phyloP scores from a whole-genome alignment of 2,888 invertebrate species.

The Cacoxenus indagator region DNA sequence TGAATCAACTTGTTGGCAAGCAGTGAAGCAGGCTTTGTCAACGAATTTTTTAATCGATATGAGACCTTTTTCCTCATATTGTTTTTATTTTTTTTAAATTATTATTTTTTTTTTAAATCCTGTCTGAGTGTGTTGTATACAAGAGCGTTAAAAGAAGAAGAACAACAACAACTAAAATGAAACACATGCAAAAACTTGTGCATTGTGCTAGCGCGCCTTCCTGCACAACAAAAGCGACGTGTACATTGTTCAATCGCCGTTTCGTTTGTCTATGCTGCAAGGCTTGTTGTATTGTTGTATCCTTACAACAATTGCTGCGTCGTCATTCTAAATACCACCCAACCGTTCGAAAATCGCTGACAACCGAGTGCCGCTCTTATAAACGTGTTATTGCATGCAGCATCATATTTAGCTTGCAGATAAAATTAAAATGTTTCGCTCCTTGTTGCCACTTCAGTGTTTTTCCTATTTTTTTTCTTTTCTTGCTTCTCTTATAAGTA shows the following conservation, averaged over 20 bases:
- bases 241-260: not conserved
- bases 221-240: not conserved
- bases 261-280: not conserved
- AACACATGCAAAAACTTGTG: slow-evolving; percentile 41
- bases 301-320: slow-evolving; percentile 7
- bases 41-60: slow-evolving; percentile 2
- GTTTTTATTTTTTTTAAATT: not conserved
- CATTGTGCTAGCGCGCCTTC: slow-evolving; percentile 51
- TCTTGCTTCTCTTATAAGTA: not conserved
- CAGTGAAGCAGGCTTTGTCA: too few relatives aligned
- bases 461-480: not conserved
- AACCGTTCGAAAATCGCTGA: not conserved
- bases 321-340: not conserved
- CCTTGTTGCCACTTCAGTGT: not conserved
- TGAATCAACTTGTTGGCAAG: not conserved
- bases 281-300: not conserved
- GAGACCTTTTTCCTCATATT: not conserved
- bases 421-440: slow-evolving; percentile 19
- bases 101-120: slow-evolving; percentile 49
- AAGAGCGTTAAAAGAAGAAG: too few relatives aligned
- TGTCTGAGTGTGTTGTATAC: slow-evolving; percentile 60
- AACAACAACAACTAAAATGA: slow-evolving; percentile 12
- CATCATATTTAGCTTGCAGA: not conserved
- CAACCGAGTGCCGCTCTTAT: not conserved
- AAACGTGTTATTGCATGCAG: not conserved